Base-by-base conservation (phyloP, 2,113 vertebrate species). In the human (Homo sapiens) region DNA sequence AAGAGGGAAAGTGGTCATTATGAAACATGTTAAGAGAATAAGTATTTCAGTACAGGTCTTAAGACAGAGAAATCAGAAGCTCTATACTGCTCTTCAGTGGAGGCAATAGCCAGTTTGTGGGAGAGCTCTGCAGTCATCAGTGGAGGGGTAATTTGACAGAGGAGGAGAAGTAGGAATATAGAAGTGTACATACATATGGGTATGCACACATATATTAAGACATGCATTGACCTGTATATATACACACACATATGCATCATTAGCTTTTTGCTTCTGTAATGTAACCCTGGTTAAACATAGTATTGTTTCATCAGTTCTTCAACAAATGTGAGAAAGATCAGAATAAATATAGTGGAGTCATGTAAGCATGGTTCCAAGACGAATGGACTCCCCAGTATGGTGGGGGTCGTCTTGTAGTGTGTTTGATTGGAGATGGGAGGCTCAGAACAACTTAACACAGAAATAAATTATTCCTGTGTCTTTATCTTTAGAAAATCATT, bases 401-500 rank as follows among this genome's bases (percentile, higher is more conserved):
- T 50, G 68, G 38, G 38, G 16, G 5, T 59, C 30, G 23, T 12
- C 7, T 45, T 43, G 32, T 32, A 86, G 8, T 13, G 4, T 27
- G 5, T 25, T 94, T 81, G 32, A 64, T 66, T 48, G 10, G 59
- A 35, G 40, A 76, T 57, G 55, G 16, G 17, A 87, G 32, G 5
- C 70, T 43, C 25, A 55, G 45, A 35, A 27, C 86, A 81, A 32
- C 30, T 43, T 59, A 30, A 27, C 43, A 73, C 12, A 86, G 23
- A 85, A 55, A 45, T 72, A 30, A 80, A 45, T 59, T 70, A 30
- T 70, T 81, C 40, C 17, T 30, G 50, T 86, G 25, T 86, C 13
- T 94, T 91, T 66, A 45, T 70, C 48, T 90, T 89, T 84, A 32
- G 23, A 55, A 80, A 48, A 86, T 86, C 32, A 90, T 17, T 27